Evolutionary conservation across 2,888 invertebrate species (phyloP).

Genomic region (Aphodius granarius): DNA sequence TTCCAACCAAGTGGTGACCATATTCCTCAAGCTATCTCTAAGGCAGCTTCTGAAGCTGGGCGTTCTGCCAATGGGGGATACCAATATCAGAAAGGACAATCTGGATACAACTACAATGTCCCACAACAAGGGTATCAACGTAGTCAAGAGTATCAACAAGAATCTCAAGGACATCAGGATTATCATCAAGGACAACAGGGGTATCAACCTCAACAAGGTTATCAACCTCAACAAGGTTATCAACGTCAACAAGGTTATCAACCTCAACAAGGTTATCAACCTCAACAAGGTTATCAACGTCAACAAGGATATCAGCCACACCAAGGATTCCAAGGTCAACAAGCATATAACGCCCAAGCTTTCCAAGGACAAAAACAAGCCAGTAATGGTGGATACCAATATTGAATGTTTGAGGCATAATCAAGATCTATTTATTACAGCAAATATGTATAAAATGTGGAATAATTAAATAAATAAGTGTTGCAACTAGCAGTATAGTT

Average conservation of each 20-base stretch:
- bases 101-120: background rate
- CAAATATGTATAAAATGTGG: too few relatives aligned
- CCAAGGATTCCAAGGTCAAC: too few relatives aligned
- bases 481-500: too few relatives aligned
- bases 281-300: too few relatives aligned
- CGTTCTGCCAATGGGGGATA: conserved; percentile 39
- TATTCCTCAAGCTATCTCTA: conserved; percentile 16
- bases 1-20: conserved; percentile 44
- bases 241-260: background rate
- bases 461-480: too few relatives aligned
- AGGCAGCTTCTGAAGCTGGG: conserved; percentile 9
- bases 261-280: background rate
- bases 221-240: conserved; percentile 1
- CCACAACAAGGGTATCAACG: background rate
- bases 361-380: background rate
- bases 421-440: too few relatives aligned
- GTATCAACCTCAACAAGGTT: background rate
- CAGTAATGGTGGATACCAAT: background rate
- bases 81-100: background rate
- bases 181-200: background rate
- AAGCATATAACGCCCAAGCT: background rate
- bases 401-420: too few relatives aligned
- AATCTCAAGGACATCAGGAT: background rate
- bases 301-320: too few relatives aligned
- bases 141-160: background rate